Evolutionary conservation across 2,797 vertebrate genomes (phyloP), one percentile per base, ranked within the genome.

Genomic region (Sebastes itinus): DNA sequence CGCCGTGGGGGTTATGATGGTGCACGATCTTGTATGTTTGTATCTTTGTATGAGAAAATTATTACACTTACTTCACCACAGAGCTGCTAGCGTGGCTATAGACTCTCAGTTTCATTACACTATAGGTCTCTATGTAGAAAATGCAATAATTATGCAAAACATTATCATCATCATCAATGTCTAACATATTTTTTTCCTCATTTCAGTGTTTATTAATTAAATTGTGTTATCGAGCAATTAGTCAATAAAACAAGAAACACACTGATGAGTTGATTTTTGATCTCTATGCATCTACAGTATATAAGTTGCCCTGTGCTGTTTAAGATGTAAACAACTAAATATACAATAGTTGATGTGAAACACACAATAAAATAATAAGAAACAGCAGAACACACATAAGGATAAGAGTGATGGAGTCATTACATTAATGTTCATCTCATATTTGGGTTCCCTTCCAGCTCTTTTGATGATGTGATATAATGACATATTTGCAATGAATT

Each of bases 21-120:
- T 5, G 59, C 0, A 20, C 0, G 59, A 0, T 6, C 4, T n/a
- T 61, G 59, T 32, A n/a, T 0, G 5, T n/a, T 11, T 60, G 16
- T 38, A 1, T 38, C 9, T 32, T 32, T 5, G 25, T 25, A 30
- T 20, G 25, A 28, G 27, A 60, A 30, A 1, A 46, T 18, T 0
- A 1, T 46, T 46, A 18, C 16, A 46, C 42, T 46, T 22, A 18
- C 27, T 30, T 30, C 8, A 9, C 0, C 58, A 30, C 58, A 20
- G 16, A 60, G 9, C 18, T 60, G 16, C 56, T 28, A 16, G 6
- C 0, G 6, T 6, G 23, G 13, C 42, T 46, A 46, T 46, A 16
- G 42, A 46, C 14, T 46, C 42, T 46, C 42, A 46, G 42, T 46
- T 46, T 46, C 42, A 46, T 1, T 42, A 42, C 38, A 42, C 42